A percentile compares a stretch with the other conserved stretches of the same genome.
phyloP scores from a whole-genome alignment of 2,888 invertebrate species.

The Leptinotarsa juncta region DNA sequence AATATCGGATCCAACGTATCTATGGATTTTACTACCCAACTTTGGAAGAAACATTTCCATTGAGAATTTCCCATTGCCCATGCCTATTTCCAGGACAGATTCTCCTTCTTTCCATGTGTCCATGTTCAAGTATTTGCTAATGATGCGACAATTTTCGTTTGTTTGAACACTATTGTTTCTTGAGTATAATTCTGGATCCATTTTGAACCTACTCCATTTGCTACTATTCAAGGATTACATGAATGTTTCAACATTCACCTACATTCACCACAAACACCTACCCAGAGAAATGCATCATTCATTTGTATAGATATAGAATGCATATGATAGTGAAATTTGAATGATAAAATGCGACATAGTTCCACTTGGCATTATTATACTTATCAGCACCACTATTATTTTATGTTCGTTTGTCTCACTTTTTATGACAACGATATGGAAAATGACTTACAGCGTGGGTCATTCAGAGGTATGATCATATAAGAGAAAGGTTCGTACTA shows the following conservation, averaged over 20 bases:
- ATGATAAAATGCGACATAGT: too few species aligned
- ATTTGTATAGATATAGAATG: too few species aligned
- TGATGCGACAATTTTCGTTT: not conserved
- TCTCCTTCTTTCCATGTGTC: not conserved
- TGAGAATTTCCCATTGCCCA: not conserved
- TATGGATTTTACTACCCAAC: not conserved
- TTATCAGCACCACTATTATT: not conserved
- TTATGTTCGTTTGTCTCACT: not conserved
- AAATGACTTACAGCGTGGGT: too few species aligned
- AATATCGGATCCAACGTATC: slow-evolving; percentile 7
- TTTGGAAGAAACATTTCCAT: not conserved
- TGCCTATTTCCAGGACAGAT: slow-evolving; percentile 1
- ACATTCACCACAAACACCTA: too few species aligned
- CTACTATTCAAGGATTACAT: not conserved
- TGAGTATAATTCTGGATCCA: not conserved
- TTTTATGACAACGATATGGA: not conserved
- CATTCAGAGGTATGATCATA: too few species aligned
- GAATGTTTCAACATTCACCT: too few species aligned
- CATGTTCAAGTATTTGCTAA: not conserved
- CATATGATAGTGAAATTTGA: too few species aligned
- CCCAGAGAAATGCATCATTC: too few species aligned
- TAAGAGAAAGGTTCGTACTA: too few species aligned
- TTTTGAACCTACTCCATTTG: not conserved
- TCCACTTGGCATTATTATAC: too few species aligned
- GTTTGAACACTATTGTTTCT: not conserved